phyloP scores from a whole-genome alignment of 2,113 vertebrate species.

The Fregetta grallaria region DNA sequence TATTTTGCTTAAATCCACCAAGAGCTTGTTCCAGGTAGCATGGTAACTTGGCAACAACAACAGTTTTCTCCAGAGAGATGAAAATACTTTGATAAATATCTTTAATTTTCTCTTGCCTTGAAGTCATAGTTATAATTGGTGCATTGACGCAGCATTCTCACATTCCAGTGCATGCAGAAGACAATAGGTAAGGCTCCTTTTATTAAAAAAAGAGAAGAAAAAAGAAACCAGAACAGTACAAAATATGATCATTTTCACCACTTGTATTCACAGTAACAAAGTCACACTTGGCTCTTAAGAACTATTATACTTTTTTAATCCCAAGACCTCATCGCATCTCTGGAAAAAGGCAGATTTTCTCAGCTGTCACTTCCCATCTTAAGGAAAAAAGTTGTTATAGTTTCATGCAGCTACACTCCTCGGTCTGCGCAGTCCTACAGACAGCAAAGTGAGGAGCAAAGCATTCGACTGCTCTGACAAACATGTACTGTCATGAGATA shows the following conservation, averaged over 20 bases:
- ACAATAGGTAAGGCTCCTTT: not conserved
- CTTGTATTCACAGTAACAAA: not conserved
- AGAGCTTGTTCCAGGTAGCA: not conserved
- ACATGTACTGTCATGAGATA: not conserved
- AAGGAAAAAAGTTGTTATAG: not conserved
- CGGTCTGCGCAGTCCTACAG: rapidly evolving
- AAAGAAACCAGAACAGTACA: not conserved
- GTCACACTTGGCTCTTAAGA: not conserved
- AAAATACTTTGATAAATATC: slow-evolving; percentile 64
- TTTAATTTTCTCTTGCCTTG: slow-evolving; percentile 67
- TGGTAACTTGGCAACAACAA: not conserved
- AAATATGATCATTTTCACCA: not conserved
- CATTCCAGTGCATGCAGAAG: not conserved
- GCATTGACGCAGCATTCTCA: not conserved
- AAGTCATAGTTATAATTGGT: slow-evolving; percentile 2
- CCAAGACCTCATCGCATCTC: not conserved
- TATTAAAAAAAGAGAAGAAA: not conserved
- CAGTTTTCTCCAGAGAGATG: slow-evolving; percentile 40
- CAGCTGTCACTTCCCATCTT: not conserved
- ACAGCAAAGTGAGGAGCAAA: not conserved
- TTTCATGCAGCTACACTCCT: not conserved
- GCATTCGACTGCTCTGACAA: not conserved
- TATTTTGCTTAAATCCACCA: not conserved
- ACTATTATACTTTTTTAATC: not conserved
- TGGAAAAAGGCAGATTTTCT: not conserved